Evolutionary conservation across 2,113 vertebrate genomes (phyloP).

Genomic region (Syngnathus floridae): DNA sequence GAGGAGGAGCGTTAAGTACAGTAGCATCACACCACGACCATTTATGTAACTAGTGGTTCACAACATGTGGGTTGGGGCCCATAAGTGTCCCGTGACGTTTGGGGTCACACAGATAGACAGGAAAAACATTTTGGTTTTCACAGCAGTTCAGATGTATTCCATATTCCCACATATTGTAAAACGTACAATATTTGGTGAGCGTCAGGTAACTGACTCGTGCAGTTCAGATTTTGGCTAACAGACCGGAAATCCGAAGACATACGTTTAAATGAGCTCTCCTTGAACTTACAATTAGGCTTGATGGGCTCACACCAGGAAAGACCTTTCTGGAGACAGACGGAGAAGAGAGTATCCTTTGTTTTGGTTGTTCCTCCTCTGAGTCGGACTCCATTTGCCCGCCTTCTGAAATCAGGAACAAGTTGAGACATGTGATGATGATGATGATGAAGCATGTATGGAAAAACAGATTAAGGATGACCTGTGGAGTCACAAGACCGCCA

Average conservation of each 20-base stretch:
- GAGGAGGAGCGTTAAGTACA: neutral
- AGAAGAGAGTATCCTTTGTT: conserved; percentile 8
- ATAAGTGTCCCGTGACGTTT: too few species aligned
- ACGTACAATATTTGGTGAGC: too few species aligned
- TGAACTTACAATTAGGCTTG: conserved; percentile 73
- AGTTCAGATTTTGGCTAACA: too few species aligned
- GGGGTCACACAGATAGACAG: too few species aligned
- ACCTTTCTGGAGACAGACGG: conserved; percentile 68
- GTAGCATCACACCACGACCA: neutral
- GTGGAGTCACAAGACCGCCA: conserved; percentile 80
- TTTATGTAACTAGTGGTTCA: neutral
- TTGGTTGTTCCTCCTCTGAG: conserved; percentile 54
- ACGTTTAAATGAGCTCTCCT: neutral
- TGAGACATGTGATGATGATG: neutral
- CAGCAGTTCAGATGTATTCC: too few species aligned
- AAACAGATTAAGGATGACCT: conserved; percentile 59
- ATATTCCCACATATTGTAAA: too few species aligned
- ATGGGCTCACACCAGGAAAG: conserved; percentile 79
- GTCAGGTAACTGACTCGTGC: too few species aligned
- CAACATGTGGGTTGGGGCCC: too few species aligned
- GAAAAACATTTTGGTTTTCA: too few species aligned
- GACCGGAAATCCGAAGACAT: neutral
- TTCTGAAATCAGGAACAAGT: conserved; percentile 23
- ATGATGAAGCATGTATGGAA: neutral
- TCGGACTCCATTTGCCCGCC: conserved; percentile 39